Base-by-base conservation (phyloP, 2,888 invertebrate species). In the Drosophila dives region DNA sequence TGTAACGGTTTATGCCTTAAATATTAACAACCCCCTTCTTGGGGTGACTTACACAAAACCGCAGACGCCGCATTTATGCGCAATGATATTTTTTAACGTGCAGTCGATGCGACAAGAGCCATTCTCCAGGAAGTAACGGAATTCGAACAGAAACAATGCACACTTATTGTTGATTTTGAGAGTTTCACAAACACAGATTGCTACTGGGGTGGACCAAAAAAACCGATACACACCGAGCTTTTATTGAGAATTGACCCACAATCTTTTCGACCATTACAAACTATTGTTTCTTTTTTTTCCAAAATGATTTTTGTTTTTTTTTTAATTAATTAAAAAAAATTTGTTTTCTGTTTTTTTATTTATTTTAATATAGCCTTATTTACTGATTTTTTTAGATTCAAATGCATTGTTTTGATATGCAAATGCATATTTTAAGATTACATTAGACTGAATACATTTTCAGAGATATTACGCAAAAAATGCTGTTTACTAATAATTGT, bases 31-130 rank as follows among this genome's bases (percentile, higher is more conserved):
- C 81, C 73, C 72, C 64, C 62, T 65, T 72, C 55, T 40, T 36
- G 56, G 75, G 69, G 55, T 70, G 65, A 64, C 67, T 80, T 63
- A 51, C 48, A 53, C 29, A 29, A 29, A 34, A 26, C 51, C 48
- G 26, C 23, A 45, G 45, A 15, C 45, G 66, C 38, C 33, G 42
- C 61, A 48, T 53, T 45, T 45, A 23, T 36, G 64, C 42, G 23
- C 59, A 61, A 63, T 54, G 33, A 49, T 71, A 64, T 23, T 23
- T 58, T 72, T 53, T 29, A 54, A 36, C n/a, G 20, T 64, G 53
- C 26, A 36, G 53, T 55, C 34, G 60, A 64, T 82, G 72, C 81
- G 75, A 83, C 77, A 83, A 75, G 76, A 68, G 78, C 81, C 83
- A 65, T 49, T 58, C 49, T 40, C 48, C 36, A 42, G 65, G 17